phyloP scores from a whole-genome alignment of 2,888 invertebrate species.

The Mactromeris polynyma region DNA sequence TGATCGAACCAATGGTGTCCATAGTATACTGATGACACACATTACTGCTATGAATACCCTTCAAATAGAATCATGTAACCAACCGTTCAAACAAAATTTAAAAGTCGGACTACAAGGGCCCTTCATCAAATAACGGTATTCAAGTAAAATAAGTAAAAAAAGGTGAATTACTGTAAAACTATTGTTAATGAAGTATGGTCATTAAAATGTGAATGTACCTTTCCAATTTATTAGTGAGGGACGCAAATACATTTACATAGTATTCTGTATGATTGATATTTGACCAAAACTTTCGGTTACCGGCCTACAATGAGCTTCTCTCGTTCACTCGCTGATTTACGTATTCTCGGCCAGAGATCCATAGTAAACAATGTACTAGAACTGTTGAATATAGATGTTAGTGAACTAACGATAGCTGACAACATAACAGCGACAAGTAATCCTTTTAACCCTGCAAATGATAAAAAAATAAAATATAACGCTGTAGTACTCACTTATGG shows the following conservation, averaged over 20 bases:
- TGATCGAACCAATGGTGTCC: constrained; percentile 78
- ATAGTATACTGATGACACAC: constrained; percentile 74
- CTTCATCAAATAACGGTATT: too few relatives aligned
- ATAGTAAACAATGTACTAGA: constrained; percentile 75
- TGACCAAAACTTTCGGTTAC: constrained; percentile 27
- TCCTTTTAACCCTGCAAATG: constrained; percentile 1
- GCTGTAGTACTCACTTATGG: too few relatives aligned
- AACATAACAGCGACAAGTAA: constrained; percentile 52
- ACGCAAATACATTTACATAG: too few relatives aligned
- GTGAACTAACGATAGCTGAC: constrained; percentile 73
- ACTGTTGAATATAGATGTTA: constrained; percentile 74
- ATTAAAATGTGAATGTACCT: too few relatives aligned
- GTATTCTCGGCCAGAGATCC: constrained; percentile 70
- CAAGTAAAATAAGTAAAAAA: too few relatives aligned
- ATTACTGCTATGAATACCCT: constrained; percentile 72
- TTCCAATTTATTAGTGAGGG: too few relatives aligned
- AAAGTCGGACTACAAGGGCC: too few relatives aligned
- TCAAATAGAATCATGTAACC: too few relatives aligned
- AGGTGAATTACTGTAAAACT: too few relatives aligned
- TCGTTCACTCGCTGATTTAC: constrained; percentile 57
- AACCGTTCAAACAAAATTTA: too few relatives aligned
- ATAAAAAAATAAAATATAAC: background rate
- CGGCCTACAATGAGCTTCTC: constrained; percentile 72
- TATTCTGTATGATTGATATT: background rate
- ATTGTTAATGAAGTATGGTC: too few relatives aligned